A percentile compares a stretch with the other conserved stretches of the same genome.
phyloP scores from a whole-genome alignment of 2,888 invertebrate genomes.

The Stomorhina lunata region DNA sequence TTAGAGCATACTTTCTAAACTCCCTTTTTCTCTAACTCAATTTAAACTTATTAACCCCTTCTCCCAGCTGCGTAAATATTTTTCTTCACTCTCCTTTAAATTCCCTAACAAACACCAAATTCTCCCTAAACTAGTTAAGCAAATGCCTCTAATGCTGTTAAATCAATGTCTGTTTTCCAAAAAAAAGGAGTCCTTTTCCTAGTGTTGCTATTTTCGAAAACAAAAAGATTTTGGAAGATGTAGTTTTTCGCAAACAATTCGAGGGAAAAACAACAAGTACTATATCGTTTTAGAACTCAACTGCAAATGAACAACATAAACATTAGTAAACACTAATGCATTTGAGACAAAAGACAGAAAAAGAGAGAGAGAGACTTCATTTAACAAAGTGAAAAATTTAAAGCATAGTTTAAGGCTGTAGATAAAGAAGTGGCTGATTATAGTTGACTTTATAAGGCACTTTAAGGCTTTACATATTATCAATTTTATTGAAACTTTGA shows the following conservation, averaged over 20 bases:
- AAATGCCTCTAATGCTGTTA: conserved; percentile 79
- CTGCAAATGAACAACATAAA: conserved; percentile 50
- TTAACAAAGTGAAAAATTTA: background rate
- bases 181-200: background rate
- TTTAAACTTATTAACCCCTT: too few species aligned
- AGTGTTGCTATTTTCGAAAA: conserved; percentile 28
- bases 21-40: too few species aligned
- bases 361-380: background rate
- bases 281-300: conserved; percentile 35
- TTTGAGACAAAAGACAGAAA: conserved; percentile 46
- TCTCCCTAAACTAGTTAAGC: conserved; percentile 73
- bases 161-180: conserved; percentile 77
- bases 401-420: conserved; percentile 29
- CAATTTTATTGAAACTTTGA: too few species aligned
- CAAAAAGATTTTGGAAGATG: conserved; percentile 37
- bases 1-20: too few species aligned
- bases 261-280: background rate
- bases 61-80: too few species aligned
- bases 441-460: background rate
- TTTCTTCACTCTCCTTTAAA: too few species aligned
- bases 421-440: background rate
- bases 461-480: too few species aligned
- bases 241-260: conserved; percentile 4
- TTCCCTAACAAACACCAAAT: conserved; percentile 59
- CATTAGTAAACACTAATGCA: conserved; percentile 61